Base-by-base conservation (phyloP, 1,140 invertebrate species). In the Diuraphis noxia region DNA sequence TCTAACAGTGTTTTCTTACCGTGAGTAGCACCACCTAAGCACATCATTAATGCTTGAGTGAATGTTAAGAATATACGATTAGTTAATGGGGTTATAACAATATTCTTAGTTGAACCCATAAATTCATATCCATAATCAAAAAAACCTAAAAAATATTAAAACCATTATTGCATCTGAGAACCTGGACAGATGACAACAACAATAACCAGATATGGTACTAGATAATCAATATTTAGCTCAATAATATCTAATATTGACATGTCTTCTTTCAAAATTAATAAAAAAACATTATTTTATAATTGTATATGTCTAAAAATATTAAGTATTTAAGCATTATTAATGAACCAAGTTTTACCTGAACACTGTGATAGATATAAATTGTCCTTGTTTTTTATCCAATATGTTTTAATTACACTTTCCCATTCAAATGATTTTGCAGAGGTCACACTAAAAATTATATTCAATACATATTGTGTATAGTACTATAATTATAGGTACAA, bases 111-210 rank as follows among this genome's bases (percentile, higher is more conserved):
- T 1, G 98, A 94, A 1, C 98, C 98, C 97, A 98, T 98, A 93
- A 98, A 98, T 93, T 98, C 98, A 93, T 98, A 98, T 25, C 98
- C 98, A 93, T 98, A 98, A 92, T 98, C 96, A 93, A 98, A 98
- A 52, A 94, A 93, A 2, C n/a, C 77, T 81, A 52, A 36, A 79
- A 41, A 10, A 86, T 25, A 36, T 38, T n/a, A 1, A 34, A 84
- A 84, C 19, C 2, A 46, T 84, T 79, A 79, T 36, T 23, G 5
- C 0, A 82, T 82, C 41, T 38, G 38, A 40, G 10, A 40, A 82
- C 30, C 8, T n/a, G 10, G 30, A 63, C 25, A 63, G 56, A 63
- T 63, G 30, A 63, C 9, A 63, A 13, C 30, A 30, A 0, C 56
- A 30, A 52, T 8, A 9, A 25, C 23, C 25, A 23, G 7, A 25